These are phyloP conservation scores for Triops cancriformis DNA, from an alignment of 1,140 invertebrate species.

Conservation along the genomic window DNA sequence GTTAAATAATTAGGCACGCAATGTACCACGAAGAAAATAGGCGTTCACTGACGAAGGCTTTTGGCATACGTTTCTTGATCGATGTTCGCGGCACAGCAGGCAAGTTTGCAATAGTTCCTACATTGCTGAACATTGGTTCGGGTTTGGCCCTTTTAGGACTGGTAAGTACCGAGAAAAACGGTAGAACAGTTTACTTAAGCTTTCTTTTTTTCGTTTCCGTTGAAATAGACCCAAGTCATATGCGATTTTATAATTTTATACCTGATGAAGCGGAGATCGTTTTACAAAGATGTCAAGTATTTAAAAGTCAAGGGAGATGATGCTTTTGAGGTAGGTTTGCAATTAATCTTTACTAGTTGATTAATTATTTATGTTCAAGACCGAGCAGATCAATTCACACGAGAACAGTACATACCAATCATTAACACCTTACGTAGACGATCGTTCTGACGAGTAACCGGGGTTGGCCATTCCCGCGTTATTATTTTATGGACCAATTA, in stretches of 20 bases:
- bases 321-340: constrained; percentile 29
- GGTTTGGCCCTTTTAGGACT: constrained; percentile 45
- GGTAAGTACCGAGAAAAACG: constrained; percentile 37
- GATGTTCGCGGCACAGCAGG: constrained; percentile 44
- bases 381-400: background rate
- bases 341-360: background rate
- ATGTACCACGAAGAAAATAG: constrained; percentile 39
- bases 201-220: constrained; percentile 21
- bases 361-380: background rate
- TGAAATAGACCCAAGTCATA: constrained; percentile 40
- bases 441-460: background rate
- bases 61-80: constrained; percentile 46
- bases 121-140: constrained; percentile 46
- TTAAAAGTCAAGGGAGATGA: constrained; percentile 33
- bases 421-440: background rate
- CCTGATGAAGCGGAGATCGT: constrained; percentile 38
- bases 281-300: constrained; percentile 40
- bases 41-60: constrained; percentile 46
- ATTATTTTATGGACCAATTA: too few species aligned
- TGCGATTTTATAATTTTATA: constrained; percentile 46
- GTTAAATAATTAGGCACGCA: constrained; percentile 39
- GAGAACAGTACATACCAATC: background rate
- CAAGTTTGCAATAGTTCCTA: constrained; percentile 44
- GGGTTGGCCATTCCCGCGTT: too few species aligned
- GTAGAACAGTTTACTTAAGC: constrained; percentile 14